A percentile compares a stretch with the other conserved stretches of the same genome.
Evolutionary conservation across 2,113 vertebrate species (phyloP).

Genomic region (Atrichornis clamosus): DNA sequence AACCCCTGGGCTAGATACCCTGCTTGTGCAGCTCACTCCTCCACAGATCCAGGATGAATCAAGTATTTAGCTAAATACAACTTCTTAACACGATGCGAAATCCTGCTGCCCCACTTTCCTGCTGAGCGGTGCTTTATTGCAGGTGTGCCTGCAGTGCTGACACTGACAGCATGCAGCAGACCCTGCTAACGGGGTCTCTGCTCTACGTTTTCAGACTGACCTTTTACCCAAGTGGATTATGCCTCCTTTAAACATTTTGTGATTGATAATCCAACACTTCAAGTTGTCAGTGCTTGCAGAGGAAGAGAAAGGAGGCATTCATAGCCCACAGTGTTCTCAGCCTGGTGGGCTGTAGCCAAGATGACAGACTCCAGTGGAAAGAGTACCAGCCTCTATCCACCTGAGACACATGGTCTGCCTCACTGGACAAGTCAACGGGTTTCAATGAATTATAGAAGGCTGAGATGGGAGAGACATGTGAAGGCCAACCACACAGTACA

Average conservation of each 20-base stretch:
- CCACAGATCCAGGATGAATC: neutral
- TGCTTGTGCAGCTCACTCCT: neutral
- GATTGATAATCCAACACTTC: neutral
- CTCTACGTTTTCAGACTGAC: neutral
- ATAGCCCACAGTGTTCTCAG: neutral
- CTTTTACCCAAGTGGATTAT: neutral
- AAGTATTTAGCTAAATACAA: neutral
- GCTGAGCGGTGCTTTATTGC: neutral
- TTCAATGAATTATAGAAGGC: neutral
- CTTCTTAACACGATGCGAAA: neutral
- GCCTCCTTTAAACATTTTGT: neutral
- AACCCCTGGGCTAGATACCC: neutral
- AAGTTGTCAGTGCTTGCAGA: neutral
- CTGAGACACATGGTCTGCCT: neutral
- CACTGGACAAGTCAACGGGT: neutral
- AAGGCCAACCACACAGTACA: neutral
- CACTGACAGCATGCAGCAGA: neutral
- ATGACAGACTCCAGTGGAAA: neutral
- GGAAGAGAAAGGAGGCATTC: neutral
- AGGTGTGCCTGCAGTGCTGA: neutral
- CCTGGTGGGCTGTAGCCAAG: neutral
- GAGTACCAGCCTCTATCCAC: neutral
- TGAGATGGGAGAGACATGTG: neutral
- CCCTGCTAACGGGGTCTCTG: neutral
- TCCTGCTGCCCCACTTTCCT: neutral